Base-by-base conservation (phyloP, 2,888 invertebrate species). In the Iselma pallidipennis region DNA sequence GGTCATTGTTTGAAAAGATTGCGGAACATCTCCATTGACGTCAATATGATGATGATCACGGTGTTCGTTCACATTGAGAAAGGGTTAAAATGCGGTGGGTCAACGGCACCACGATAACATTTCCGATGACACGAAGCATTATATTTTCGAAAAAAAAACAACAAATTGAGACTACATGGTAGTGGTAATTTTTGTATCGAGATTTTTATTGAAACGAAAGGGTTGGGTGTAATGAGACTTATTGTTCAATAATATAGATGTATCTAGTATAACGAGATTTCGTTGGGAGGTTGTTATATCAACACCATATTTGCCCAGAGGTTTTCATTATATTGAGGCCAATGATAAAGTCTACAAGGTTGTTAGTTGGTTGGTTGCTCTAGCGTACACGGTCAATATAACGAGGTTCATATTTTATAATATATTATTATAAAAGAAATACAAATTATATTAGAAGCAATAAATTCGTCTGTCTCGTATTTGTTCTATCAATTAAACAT, bases 291-390 rank as follows among this genome's bases (percentile, higher is more conserved):
- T 55, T 63, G 59, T 59, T 57, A 53, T 57, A 63, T 63, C 55
- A 67, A 71, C 66, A 68, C 71, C 74, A 66, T 75, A 73, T 74
- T 68, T 65, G 74, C 70, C 66, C 70, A 66, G 66, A 65, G 69
- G 72, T 72, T 74, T 70, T 70, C 72, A 29, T 54, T 74, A 76
- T 74, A 79, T 77, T 79, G 76, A 74, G 79, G 78, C 76, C 78
- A 78, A 78, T 78, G 79, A 75, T 77, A 78, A 42, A 70, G 60
- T 70, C 64, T 69, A 71, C 76, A 76, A 76, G 77, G 74, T 74
- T 72, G 70, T 58, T 64, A 12, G 10, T 51, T 28, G 28, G 29
- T 26, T 50, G 26, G 26, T 16, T 14, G 50, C 16, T 37, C 42
- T 54, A 54, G 53, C 54, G 10, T 59, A 28, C 29, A 21, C 16